These are phyloP conservation scores for Agapornis roseicollis DNA, from an alignment of 2,113 vertebrate species.

Conservation along the genomic window DNA sequence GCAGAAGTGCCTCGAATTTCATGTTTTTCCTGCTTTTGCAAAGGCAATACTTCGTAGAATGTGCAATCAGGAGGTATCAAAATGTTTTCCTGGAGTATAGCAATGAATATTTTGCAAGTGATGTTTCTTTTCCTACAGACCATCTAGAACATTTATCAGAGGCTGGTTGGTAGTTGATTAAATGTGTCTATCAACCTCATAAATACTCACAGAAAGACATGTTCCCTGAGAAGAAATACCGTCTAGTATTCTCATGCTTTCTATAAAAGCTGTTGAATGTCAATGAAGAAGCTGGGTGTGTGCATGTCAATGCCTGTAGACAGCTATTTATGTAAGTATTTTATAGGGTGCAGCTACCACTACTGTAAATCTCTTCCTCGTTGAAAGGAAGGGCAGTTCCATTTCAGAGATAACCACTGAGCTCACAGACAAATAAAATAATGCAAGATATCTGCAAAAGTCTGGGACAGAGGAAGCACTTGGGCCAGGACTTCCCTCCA, in stretches of 20 bases:
- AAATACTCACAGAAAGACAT: neutral
- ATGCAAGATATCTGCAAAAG: neutral
- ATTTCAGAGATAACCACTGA: neutral
- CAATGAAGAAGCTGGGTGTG: neutral
- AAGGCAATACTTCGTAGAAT: neutral
- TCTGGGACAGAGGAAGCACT: neutral
- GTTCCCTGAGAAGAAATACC: neutral
- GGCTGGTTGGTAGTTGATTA: rapidly evolving
- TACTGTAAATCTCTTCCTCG: neutral
- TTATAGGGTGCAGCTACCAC: rapidly evolving
- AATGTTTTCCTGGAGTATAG: neutral
- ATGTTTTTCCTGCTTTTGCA: neutral
- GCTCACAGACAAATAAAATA: neutral
- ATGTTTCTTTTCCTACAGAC: neutral
- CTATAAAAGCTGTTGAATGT: neutral
- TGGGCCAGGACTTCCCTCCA: neutral
- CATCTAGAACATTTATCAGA: neutral
- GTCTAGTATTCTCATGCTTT: neutral
- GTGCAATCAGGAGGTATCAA: neutral
- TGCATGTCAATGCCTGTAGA: rapidly evolving
- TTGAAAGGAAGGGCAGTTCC: neutral
- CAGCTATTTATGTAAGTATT: neutral
- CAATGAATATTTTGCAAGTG: neutral
- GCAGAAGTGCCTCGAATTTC: neutral
- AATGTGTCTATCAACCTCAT: too few species aligned